Evolutionary conservation across 2,113 vertebrate genomes (phyloP).

Genomic region (Salvelinus sp.): DNA sequence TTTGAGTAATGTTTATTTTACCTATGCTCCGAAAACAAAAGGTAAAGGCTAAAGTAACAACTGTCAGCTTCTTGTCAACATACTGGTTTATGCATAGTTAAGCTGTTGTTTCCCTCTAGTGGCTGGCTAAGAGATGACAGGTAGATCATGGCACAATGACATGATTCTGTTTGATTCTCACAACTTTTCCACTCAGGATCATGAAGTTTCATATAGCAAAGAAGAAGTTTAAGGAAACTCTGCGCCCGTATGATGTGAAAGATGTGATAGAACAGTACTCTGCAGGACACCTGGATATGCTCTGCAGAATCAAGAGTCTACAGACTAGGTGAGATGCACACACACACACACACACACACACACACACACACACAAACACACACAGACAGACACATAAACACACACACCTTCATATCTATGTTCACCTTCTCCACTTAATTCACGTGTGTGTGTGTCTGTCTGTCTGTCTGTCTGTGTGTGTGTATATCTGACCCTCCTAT

Average conservation of each 20-base stretch:
- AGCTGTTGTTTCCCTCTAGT: slow-evolving; percentile 56
- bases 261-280: slow-evolving; percentile 99
- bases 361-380: not conserved
- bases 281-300: slow-evolving; percentile 96
- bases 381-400: not conserved
- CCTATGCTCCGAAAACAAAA: not conserved
- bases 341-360: no score
- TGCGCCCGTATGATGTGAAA: slow-evolving; percentile 97
- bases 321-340: slow-evolving; percentile 85
- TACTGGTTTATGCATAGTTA: not conserved
- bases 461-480: not conserved
- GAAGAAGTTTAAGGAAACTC: slow-evolving; percentile 96
- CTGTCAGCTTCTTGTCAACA: no score
- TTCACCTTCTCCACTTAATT: not conserved
- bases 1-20: slow-evolving; percentile 37
- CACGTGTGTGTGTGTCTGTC: not conserved
- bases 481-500: not conserved
- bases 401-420: not conserved
- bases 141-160: not conserved
- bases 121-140: slow-evolving; percentile 15
- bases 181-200: slow-evolving; percentile 74
- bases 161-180: not conserved
- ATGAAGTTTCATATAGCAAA: slow-evolving; percentile 99
- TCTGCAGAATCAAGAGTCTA: slow-evolving; percentile 97
- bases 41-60: not conserved